A percentile compares a stretch with the other conserved stretches of the same genome.
These are phyloP conservation scores for Chrysopa pallens DNA, from an alignment of 1,140 invertebrate species.

Conservation along the genomic window DNA sequence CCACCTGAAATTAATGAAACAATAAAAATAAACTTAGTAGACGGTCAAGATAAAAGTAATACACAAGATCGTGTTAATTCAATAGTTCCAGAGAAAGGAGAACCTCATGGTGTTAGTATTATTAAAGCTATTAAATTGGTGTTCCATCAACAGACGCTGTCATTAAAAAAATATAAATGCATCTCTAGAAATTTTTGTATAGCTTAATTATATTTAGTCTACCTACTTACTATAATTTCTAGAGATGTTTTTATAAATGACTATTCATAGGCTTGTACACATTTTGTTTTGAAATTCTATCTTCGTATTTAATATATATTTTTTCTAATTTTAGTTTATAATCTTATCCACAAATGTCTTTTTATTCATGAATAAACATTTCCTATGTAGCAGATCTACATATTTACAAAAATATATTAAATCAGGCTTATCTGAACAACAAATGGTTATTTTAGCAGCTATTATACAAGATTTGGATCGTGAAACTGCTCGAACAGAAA, in stretches of 20 bases:
- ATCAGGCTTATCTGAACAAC: constrained; percentile 45
- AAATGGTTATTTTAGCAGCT: constrained; percentile 63
- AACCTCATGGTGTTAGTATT: constrained; percentile 61
- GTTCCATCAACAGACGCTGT: no score
- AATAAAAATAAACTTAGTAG: constrained; percentile 26
- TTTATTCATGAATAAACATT: constrained; percentile 43
- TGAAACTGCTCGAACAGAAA: constrained; percentile 64
- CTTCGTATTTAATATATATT: constrained; percentile 11
- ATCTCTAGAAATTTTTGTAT: no score
- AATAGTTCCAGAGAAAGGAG: constrained; percentile 75
- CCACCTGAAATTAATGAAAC: constrained; percentile 50
- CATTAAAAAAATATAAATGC: no score
- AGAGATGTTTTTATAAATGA: no score
- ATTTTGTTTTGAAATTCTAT: no score
- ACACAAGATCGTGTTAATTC: constrained; percentile 14
- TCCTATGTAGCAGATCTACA: constrained; percentile 39
- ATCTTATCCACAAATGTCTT: constrained; percentile 17
- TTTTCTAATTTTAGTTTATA: constrained; percentile 20
- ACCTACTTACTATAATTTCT: no score
- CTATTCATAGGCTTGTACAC: no score
- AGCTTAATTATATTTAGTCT: no score
- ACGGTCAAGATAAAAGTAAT: constrained; percentile 23
- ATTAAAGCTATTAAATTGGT: no score
- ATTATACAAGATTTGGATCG: constrained; percentile 73
- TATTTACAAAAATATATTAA: constrained; percentile 37